A percentile compares a stretch with the other conserved stretches of the same genome.
Evolutionary conservation across 30 jellyfish, hydroid and myxozoan species (phyloP).

Genomic region (Cassiopea xamachana): DNA sequence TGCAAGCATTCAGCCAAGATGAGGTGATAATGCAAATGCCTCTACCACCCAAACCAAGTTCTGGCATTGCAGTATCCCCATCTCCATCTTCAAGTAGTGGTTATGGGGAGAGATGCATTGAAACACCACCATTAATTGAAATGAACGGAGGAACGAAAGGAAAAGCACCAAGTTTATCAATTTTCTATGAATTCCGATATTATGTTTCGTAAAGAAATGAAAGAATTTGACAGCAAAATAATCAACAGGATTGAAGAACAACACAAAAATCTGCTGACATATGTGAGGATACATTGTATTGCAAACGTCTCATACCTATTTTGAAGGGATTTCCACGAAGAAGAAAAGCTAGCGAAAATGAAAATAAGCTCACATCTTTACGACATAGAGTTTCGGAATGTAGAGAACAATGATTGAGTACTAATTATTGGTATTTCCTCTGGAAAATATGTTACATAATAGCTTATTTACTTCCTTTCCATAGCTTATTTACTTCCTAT

Average conservation of each 20-base stretch:
- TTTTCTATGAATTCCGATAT: slow-evolving; percentile 3
- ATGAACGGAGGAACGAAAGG: background rate
- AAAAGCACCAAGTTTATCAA: background rate
- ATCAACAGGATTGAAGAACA: slow-evolving; percentile 11
- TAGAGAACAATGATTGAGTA: background rate
- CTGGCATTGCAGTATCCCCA: slow-evolving; percentile 31
- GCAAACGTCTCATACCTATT: slow-evolving; percentile 19
- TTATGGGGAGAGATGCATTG: background rate
- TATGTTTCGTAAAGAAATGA: slow-evolving; percentile 21
- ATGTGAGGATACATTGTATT: slow-evolving; percentile 8
- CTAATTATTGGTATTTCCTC: background rate
- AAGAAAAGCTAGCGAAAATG: slow-evolving; percentile 14
- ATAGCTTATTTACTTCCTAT: background rate
- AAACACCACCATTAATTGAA: slow-evolving; percentile 20
- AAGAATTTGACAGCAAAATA: slow-evolving; percentile 26
- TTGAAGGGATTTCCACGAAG: background rate
- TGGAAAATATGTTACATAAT: background rate
- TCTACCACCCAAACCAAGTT: slow-evolving; percentile 1
- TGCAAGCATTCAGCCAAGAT: slow-evolving; percentile 23
- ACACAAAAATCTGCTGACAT: background rate
- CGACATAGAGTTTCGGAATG: slow-evolving; percentile 13
- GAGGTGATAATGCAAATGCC: slow-evolving; percentile 29
- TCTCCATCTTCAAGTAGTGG: slow-evolving; percentile 28
- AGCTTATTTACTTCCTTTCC: background rate
- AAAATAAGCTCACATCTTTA: slow-evolving; percentile 22